Percentiles rank a stretch among this genome's conserved stretches.
phyloP scores from a whole-genome alignment of 2,113 vertebrate genomes.

The Oceanodroma tethys region DNA sequence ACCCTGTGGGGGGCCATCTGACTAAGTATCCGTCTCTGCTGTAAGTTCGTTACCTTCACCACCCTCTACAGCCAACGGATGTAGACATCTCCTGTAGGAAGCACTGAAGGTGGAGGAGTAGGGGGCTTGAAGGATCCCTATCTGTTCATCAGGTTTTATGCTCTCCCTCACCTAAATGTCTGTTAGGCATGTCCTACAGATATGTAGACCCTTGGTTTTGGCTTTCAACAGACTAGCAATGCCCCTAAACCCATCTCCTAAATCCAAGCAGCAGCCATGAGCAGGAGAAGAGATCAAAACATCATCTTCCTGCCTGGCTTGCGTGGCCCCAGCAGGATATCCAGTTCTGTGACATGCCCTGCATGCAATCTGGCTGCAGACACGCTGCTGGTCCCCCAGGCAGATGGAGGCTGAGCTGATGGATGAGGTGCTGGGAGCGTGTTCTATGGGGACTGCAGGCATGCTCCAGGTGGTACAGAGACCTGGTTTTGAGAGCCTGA shows the following conservation, averaged over 20 bases:
- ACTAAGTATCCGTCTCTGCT: not conserved
- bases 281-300: not conserved
- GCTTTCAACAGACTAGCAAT: not conserved
- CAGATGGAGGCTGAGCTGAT: not conserved
- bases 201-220: not conserved
- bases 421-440: not conserved
- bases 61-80: rapidly evolving
- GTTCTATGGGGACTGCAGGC: not conserved
- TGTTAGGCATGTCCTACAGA: not conserved
- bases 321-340: not conserved
- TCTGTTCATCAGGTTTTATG: not conserved
- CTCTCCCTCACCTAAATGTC: not conserved
- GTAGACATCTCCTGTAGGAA: not conserved
- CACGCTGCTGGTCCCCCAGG: not conserved
- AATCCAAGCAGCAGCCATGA: not conserved
- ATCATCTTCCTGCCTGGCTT: not conserved
- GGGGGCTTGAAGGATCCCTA: not conserved
- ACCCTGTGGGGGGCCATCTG: not conserved
- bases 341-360: not conserved
- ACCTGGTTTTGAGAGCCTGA: not conserved
- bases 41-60: not conserved
- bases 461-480: not conserved
- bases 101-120: not conserved
- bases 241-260: not conserved
- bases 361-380: not conserved